These are phyloP conservation scores for Parnassius glacialis DNA, from an alignment of 2,888 invertebrate species.

Conservation along the genomic window DNA sequence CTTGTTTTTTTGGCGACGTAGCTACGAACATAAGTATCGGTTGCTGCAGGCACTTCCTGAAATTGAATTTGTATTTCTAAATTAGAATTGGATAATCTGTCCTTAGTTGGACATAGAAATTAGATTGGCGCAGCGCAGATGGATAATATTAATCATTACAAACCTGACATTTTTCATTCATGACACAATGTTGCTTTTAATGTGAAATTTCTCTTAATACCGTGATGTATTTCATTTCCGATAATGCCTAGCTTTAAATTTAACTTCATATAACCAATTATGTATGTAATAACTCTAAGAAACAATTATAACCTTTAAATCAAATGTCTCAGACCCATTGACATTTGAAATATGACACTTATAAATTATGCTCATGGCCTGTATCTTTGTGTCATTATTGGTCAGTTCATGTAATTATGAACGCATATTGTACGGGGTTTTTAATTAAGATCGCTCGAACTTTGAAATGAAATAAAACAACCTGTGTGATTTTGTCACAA, in stretches of 20 bases:
- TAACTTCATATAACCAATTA: slow-evolving; percentile 35
- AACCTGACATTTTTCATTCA: slow-evolving; percentile 65
- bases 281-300: no score
- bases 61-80: slow-evolving; percentile 20
- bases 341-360: slow-evolving; percentile 27
- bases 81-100: neutral
- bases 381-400: slow-evolving; percentile 10
- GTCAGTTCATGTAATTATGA: no score
- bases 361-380: slow-evolving; percentile 20
- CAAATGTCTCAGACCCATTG: slow-evolving; percentile 37
- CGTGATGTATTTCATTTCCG: slow-evolving; percentile 40
- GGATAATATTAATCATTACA: slow-evolving; percentile 17
- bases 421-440: no score
- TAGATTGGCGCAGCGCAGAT: no score
- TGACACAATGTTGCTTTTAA: slow-evolving; percentile 46
- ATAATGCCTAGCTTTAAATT: slow-evolving; percentile 48
- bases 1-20: slow-evolving; percentile 48
- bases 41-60: slow-evolving; percentile 32
- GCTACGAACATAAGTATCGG: slow-evolving; percentile 25
- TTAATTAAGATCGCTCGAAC: no score
- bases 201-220: slow-evolving; percentile 40
- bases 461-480: no score
- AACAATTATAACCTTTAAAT: slow-evolving; percentile 44
- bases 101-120: no score
- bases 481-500: no score